phyloP scores from a whole-genome alignment of 1,140 invertebrate species.

The Bombus impatiens region DNA sequence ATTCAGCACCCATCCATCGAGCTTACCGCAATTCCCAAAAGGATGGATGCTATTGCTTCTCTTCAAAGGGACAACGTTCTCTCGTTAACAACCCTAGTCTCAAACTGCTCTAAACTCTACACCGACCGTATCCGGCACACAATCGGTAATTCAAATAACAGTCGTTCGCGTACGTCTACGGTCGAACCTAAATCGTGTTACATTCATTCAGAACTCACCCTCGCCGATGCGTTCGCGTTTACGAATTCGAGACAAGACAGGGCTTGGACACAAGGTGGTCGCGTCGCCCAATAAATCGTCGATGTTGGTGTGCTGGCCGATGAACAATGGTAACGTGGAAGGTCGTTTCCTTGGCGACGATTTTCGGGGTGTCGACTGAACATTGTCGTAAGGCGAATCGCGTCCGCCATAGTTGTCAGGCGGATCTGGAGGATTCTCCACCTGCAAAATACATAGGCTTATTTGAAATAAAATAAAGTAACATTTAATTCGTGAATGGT shows the following conservation, averaged over 20 bases:
- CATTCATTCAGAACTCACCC: slow-evolving; percentile 67
- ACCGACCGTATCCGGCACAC: slow-evolving; percentile 17
- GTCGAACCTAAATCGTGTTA: slow-evolving; percentile 53
- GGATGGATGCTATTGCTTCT: slow-evolving; percentile 35
- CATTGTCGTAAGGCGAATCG: slow-evolving; percentile 88
- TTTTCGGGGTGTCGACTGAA: slow-evolving; percentile 77
- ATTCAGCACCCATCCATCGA: slow-evolving; percentile 40
- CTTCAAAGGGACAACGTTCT: slow-evolving; percentile 38
- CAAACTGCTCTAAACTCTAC: slow-evolving; percentile 15
- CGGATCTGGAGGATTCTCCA: slow-evolving; percentile 79
- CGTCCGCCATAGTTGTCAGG: slow-evolving; percentile 78
- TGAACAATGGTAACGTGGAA: slow-evolving; percentile 84
- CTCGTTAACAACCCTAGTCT: slow-evolving; percentile 70
- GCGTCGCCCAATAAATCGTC: slow-evolving; percentile 89
- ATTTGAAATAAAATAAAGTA: not conserved
- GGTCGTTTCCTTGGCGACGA: slow-evolving; percentile 71
- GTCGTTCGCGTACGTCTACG: slow-evolving; percentile 8
- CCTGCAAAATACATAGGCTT: slow-evolving; percentile 51
- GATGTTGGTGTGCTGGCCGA: slow-evolving; percentile 91
- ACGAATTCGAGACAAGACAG: slow-evolving; percentile 67
- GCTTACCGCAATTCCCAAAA: slow-evolving; percentile 36
- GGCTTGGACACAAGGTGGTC: slow-evolving; percentile 68
- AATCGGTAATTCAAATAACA: slow-evolving; percentile 51
- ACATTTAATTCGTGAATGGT: not conserved
- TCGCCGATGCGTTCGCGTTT: slow-evolving; percentile 64